These are phyloP conservation scores for Wasmannia auropunctata DNA, from an alignment of 1,140 invertebrate genomes.

Conservation along the genomic window DNA sequence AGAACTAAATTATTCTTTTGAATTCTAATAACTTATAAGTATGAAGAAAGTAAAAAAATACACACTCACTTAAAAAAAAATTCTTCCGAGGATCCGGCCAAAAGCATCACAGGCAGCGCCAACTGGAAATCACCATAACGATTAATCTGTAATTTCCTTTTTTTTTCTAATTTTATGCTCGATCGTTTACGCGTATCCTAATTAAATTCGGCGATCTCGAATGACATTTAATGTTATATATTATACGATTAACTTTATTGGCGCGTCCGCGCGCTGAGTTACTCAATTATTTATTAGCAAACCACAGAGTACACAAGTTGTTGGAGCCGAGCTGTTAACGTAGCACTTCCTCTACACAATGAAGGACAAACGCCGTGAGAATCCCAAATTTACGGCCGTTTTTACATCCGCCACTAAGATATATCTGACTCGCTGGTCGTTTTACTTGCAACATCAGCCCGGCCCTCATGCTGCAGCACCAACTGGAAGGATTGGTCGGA, in stretches of 20 bases:
- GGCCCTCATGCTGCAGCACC: constrained; percentile 39
- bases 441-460: constrained; percentile 64
- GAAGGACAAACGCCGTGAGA: neutral
- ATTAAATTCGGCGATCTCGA: neutral
- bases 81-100: constrained; percentile 43
- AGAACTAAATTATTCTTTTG: neutral
- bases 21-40: neutral
- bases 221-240: neutral
- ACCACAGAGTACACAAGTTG: neutral
- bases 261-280: neutral
- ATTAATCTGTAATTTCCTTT: neutral
- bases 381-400: neutral
- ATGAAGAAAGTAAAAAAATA: neutral
- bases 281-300: neutral
- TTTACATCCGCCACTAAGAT: neutral
- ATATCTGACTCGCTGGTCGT: neutral
- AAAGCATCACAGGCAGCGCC: constrained; percentile 23
- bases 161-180: neutral
- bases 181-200: neutral
- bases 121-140: constrained; percentile 60
- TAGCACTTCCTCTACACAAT: neutral
- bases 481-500: neutral
- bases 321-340: neutral
- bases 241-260: neutral
- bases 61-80: constrained; percentile 63